These are phyloP conservation scores for Ctenopoma kingsleyae DNA, from an alignment of 2,797 vertebrate genomes.

Conservation along the genomic window DNA sequence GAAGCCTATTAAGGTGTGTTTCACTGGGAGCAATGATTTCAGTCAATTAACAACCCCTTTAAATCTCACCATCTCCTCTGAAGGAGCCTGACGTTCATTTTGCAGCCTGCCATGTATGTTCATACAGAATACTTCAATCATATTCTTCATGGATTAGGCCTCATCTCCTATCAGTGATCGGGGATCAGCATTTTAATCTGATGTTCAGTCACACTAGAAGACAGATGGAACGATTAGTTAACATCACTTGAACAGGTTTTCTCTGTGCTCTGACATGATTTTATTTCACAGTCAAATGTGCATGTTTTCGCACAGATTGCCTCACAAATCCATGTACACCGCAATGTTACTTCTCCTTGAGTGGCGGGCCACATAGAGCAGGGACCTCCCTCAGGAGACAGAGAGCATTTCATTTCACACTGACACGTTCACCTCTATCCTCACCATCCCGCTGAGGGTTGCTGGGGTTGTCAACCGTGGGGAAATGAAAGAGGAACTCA, in stretches of 20 bases:
- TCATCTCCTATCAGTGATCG: slow-evolving; percentile 51
- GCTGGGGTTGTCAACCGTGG: slow-evolving; percentile 73
- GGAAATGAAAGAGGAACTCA: slow-evolving; percentile 74
- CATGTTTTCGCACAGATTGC: slow-evolving; percentile 57
- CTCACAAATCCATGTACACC: slow-evolving; percentile 61
- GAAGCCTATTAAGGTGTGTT: slow-evolving; percentile 47
- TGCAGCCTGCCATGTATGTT: slow-evolving; percentile 25
- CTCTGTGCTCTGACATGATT: slow-evolving; percentile 21
- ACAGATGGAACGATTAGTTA: slow-evolving; percentile 63
- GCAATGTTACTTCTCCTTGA: slow-evolving; percentile 76
- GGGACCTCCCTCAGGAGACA: slow-evolving; percentile 73
- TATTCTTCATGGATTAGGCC: slow-evolving; percentile 48
- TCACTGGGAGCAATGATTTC: slow-evolving; percentile 49
- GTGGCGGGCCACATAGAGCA: slow-evolving; percentile 64
- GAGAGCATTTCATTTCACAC: slow-evolving; percentile 82
- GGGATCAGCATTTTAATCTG: slow-evolving; percentile 56
- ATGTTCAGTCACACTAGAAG: slow-evolving; percentile 56
- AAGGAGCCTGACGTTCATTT: slow-evolving; percentile 56
- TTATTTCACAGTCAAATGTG: slow-evolving; percentile 60
- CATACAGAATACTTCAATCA: slow-evolving; percentile 42
- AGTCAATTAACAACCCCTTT: slow-evolving; percentile 57
- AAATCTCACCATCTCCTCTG: slow-evolving; percentile 39
- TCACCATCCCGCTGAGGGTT: slow-evolving; percentile 71
- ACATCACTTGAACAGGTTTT: slow-evolving; percentile 49
- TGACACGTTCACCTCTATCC: slow-evolving; percentile 82